These are phyloP conservation scores for Anthoscopus minutus DNA, from an alignment of 2,113 vertebrate genomes.

Conservation along the genomic window DNA sequence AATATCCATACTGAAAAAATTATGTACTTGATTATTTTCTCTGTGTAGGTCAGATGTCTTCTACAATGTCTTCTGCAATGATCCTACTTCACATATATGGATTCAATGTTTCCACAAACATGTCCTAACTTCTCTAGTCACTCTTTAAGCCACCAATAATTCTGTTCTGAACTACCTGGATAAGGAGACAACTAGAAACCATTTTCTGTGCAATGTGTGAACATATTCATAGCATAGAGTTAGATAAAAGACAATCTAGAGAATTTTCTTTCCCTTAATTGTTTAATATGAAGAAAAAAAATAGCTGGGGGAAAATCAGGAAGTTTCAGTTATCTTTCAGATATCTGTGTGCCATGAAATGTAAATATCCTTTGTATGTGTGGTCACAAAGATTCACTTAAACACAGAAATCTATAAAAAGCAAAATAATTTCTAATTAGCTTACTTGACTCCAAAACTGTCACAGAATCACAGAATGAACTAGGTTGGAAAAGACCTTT, in stretches of 20 bases:
- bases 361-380: neutral
- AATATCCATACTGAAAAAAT: neutral
- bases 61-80: neutral
- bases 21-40: neutral
- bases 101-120: neutral
- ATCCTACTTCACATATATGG: neutral
- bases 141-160: neutral
- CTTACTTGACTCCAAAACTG: neutral
- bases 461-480: neutral
- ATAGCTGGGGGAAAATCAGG: rapidly evolving
- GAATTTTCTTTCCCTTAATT: neutral
- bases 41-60: neutral
- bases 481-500: neutral
- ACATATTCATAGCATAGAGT: rapidly evolving
- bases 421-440: neutral
- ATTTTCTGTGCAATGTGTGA: neutral
- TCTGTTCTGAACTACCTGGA: neutral
- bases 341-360: neutral
- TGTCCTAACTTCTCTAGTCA: neutral
- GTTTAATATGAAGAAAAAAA: rapidly evolving
- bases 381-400: neutral
- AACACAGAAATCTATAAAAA: neutral
- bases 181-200: neutral
- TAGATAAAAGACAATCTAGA: neutral
- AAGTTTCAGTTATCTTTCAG: neutral